Percentiles rank a stretch among this genome's conserved stretches.
These are phyloP conservation scores for Nasonia giraulti DNA, from an alignment of 1,140 invertebrate species.

Conservation along the genomic window DNA sequence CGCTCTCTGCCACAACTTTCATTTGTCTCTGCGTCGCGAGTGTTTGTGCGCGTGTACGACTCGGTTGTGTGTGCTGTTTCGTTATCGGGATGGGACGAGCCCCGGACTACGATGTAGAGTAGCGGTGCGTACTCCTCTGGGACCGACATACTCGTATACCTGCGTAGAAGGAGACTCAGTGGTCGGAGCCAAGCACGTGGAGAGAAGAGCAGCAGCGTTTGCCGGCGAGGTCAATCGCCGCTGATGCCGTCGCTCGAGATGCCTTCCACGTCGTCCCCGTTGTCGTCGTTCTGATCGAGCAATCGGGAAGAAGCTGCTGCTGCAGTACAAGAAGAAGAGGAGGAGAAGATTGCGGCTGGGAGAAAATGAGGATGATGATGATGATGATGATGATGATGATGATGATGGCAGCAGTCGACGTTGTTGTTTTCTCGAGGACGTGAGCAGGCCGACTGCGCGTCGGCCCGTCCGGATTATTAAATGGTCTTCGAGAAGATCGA, in stretches of 20 bases:
- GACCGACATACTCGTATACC: no score
- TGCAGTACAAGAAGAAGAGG: not conserved
- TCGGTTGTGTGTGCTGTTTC: not conserved
- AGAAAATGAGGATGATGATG: constrained; percentile 26
- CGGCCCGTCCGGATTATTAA: constrained; percentile 43
- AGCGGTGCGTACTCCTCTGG: no score
- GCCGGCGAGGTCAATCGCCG: constrained; percentile 40
- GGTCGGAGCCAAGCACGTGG: not conserved
- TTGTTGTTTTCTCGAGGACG: constrained; percentile 36
- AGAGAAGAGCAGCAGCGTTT: not conserved
- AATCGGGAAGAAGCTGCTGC: constrained; percentile 15
- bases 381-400: constrained; percentile 9
- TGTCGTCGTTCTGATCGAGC: constrained; percentile 31
- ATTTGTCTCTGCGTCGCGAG: not conserved
- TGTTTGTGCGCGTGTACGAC: not conserved
- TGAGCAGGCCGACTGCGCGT: constrained; percentile 17
- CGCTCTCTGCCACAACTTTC: constrained; percentile 1
- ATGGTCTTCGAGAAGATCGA: constrained; percentile 73
- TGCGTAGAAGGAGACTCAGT: not conserved
- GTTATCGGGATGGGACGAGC: no score
- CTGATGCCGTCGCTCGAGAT: constrained; percentile 5
- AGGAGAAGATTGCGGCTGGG: not conserved
- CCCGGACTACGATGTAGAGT: not conserved
- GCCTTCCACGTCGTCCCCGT: not conserved
- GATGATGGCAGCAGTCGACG: constrained; percentile 6